Evolutionary conservation across 2,888 invertebrate genomes (phyloP), one percentile per base, ranked within the genome.

Genomic region (Stenoptilia bipunctidactyla): DNA sequence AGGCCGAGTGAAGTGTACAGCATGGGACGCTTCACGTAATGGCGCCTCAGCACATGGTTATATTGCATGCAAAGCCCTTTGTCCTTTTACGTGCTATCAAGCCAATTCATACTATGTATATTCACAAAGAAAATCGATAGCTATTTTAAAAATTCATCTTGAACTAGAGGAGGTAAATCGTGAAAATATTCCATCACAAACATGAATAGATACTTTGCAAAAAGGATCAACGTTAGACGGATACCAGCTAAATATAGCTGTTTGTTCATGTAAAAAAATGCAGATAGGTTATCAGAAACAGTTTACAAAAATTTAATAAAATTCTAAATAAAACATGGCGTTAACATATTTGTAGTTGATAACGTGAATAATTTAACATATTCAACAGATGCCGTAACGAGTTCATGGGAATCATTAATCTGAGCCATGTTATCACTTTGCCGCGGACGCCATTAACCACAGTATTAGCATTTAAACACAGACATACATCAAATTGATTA

Each of bases 391-490:
- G 30, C 12, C 36, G 47, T 58, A 60, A 61, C 56, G 55, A 58
- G 52, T 46, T 48, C 48, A 55, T 57, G 56, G 60, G n/a, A 56
- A 47, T 50, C 49, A 52, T 50, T 53, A 50, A 55, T 52, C 40
- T 46, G 49, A 51, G 55, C 30, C 55, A 55, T 47, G 51, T 56
- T 53, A 55, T 46, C 44, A 40, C 45, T 40, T 39, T 40, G 40
- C 39, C 51, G 46, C 47, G 40, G 50, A 55, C 48, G 59, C 51
- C 48, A 49, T 52, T 54, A 51, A 50, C 50, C 45, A 34, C 15
- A 36, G 45, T 46, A 56, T 60, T 61, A 58, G 51, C 58, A 61
- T 59, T 61, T 52, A 52, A 58, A 63, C 53, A 57, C 49, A 56
- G 51, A 55, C 20, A 40, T 40, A 40, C 30, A 30, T 30, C 30